phyloP scores from a whole-genome alignment of 2,888 invertebrate species.

The Eupithecia insigniata region DNA sequence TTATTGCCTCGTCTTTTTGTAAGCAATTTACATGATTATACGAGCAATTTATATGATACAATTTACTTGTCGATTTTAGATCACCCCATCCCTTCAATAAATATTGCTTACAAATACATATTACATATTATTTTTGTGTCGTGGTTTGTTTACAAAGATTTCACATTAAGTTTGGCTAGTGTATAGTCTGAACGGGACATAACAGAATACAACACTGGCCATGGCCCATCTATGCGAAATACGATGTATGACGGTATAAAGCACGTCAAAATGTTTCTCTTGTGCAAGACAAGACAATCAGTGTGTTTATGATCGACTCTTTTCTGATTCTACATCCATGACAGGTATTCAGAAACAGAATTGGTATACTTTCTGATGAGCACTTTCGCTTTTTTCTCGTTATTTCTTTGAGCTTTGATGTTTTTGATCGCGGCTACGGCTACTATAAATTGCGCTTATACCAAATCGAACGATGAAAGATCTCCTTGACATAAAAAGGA shows the following conservation, averaged over 20 bases:
- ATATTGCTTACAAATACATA: too few relatives aligned
- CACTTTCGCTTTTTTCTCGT: background rate
- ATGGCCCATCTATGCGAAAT: background rate
- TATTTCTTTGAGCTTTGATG: background rate
- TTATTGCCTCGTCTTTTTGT: too few relatives aligned
- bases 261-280: background rate
- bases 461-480: background rate
- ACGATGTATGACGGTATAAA: background rate
- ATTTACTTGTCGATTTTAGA: too few relatives aligned
- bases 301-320: slow-evolving; percentile 15
- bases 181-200: background rate
- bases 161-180: too few relatives aligned
- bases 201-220: background rate
- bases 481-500: slow-evolving; percentile 16
- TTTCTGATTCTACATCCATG: slow-evolving; percentile 8
- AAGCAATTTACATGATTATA: too few relatives aligned
- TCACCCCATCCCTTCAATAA: too few relatives aligned
- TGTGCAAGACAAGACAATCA: slow-evolving; percentile 1
- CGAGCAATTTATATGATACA: too few relatives aligned
- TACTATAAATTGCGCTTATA: slow-evolving; percentile 2
- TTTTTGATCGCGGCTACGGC: background rate
- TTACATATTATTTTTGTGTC: too few relatives aligned
- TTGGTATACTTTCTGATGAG: slow-evolving; percentile 16
- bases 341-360: slow-evolving; percentile 6
- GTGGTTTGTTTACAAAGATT: too few relatives aligned